Base-by-base conservation (phyloP, 2,797 vertebrate genomes). In the Myripristis jacobus region DNA sequence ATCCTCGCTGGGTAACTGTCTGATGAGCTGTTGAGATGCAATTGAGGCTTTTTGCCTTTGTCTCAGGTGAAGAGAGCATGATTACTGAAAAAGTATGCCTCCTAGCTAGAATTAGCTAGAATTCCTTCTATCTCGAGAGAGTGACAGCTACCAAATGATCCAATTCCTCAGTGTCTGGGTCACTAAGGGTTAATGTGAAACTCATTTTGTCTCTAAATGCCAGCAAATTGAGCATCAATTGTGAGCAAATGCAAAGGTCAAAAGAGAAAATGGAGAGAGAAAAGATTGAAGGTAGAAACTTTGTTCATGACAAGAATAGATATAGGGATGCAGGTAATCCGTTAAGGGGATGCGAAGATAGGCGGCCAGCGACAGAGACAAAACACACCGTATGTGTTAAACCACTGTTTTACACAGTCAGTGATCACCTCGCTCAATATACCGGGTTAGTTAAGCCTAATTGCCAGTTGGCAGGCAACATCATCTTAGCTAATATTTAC, bases 191-290 rank as follows among this genome's bases (percentile, higher is more conserved):
- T 89, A 86, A 83, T 78, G 51, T 56, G 59, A 86, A 86, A 87
- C 80, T 89, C 82, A 88, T 90, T 91, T 87, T 78, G 68, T 57
- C 77, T 85, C 72, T 82, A 89, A 92, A 90, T 91, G 87, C 75
- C 83, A 82, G 77, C 85, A 91, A 92, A 92, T 89, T 87, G 87
- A 87, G 82, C 87, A 88, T 89, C 86, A 87, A 79, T 89, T 88
- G 83, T 80, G 84, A 89, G 82, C 82, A 87, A 88, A 87, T 81
- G 81, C 81, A 91, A 89, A 92, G 87, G 89, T 91, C 89, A 89
- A 74, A 80, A 77, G 60, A 81, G 81, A 89, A 88, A 91, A 87
- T 79, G 62, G 75, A 86, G 80, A 84, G 69, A 56, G 67, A 71
- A 84, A 77, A 71, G 75, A 82, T 34, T 70, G 47, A 78, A 74